A percentile compares a stretch with the other conserved stretches of the same genome.
phyloP scores from a whole-genome alignment of 2,113 vertebrate species.

The Thomomys bottae region DNA sequence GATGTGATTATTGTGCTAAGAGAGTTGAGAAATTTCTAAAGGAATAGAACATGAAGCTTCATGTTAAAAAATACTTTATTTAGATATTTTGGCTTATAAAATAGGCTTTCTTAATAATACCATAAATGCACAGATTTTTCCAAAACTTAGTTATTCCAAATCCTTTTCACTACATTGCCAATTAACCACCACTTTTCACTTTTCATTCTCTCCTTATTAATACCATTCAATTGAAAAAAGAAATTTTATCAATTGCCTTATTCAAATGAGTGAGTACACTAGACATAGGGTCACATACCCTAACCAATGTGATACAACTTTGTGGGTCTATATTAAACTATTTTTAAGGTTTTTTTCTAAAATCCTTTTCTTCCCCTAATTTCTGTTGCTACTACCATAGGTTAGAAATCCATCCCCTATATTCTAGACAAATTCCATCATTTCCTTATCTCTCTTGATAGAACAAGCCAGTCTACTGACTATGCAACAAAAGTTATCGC shows the following conservation, averaged over 20 bases:
- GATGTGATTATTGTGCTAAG: conserved; percentile 34
- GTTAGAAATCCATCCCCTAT: neutral
- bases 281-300: too few relatives aligned
- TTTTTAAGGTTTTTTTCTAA: neutral
- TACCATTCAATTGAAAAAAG: neutral
- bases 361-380: neutral
- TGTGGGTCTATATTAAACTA: neutral
- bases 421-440: neutral
- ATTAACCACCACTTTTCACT: neutral
- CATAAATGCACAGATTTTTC: conserved; percentile 16
- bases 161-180: neutral
- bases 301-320: neutral
- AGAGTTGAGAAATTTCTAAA: conserved; percentile 22
- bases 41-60: neutral
- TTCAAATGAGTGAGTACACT: neutral
- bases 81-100: conserved; percentile 3
- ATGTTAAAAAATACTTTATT: conserved; percentile 5
- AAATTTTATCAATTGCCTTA: neutral
- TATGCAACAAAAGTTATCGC: neutral
- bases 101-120: neutral
- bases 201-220: neutral
- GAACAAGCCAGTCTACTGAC: neutral
- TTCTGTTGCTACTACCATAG: neutral
- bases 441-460: neutral
- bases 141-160: conserved; percentile 13